These are phyloP conservation scores for Nothoprocta perdicaria DNA, from an alignment of 2,113 vertebrate genomes.

Conservation along the genomic window DNA sequence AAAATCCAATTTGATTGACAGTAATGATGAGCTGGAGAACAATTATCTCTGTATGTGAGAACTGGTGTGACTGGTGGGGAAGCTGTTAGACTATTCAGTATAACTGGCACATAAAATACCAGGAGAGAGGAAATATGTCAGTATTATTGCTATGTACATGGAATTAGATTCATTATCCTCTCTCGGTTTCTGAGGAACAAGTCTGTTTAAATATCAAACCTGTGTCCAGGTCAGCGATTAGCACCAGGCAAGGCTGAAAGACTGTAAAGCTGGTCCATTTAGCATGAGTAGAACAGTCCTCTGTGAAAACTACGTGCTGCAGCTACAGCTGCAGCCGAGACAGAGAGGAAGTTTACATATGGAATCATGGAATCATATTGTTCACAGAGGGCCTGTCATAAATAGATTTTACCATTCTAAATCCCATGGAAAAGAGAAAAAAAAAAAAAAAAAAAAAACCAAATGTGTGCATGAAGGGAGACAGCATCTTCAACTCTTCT, in stretches of 20 bases:
- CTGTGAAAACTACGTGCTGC: background rate
- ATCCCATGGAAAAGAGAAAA: background rate
- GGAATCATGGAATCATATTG: background rate
- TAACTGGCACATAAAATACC: background rate
- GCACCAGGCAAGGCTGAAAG: background rate
- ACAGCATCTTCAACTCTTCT: background rate
- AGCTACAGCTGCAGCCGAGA: slow-evolving; percentile 23
- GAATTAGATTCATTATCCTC: background rate
- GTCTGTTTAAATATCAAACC: background rate
- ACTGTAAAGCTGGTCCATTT: background rate
- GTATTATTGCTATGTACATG: background rate
- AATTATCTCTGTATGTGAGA: background rate
- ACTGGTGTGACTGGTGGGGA: background rate
- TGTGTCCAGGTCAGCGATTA: background rate
- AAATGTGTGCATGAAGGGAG: background rate
- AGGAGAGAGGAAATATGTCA: background rate
- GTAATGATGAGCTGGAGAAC: background rate
- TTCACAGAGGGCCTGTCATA: background rate
- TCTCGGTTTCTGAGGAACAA: background rate
- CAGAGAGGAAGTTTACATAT: background rate
- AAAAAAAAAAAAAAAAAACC: too few species aligned
- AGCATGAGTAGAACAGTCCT: background rate
- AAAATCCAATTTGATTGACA: background rate
- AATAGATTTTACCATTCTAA: background rate
- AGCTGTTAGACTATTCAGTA: background rate